Evolutionary conservation across 2,113 vertebrate genomes (phyloP).

Genomic region (Paramormyrops kingsleyae): DNA sequence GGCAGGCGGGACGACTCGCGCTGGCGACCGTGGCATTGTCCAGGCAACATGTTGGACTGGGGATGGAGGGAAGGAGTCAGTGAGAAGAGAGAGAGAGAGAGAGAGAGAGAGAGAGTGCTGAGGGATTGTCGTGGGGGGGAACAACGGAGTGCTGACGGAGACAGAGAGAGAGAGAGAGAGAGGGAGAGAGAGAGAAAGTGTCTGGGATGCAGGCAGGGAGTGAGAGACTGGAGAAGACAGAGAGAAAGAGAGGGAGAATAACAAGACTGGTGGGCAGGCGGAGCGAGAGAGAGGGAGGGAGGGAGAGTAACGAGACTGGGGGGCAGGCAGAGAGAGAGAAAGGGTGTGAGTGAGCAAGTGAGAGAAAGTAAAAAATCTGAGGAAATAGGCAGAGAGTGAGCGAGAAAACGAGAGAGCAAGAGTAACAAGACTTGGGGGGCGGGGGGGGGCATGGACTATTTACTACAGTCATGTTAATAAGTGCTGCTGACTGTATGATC

Average conservation of each 20-base stretch:
- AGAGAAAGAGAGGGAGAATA: background rate
- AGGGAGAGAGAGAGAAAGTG: slow-evolving; percentile 8
- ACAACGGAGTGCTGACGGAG: background rate
- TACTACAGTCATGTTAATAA: slow-evolving; percentile 11
- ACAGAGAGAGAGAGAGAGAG: slow-evolving; percentile 1
- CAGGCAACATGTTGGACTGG: slow-evolving; percentile 48
- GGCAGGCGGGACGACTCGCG: slow-evolving; percentile 33
- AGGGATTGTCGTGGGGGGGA: background rate
- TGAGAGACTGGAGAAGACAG: background rate
- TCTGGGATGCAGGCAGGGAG: background rate
- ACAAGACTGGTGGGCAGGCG: background rate
- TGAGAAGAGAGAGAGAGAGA: background rate
- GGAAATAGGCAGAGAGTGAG: background rate
- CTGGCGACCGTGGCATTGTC: slow-evolving; percentile 42
- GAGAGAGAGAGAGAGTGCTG: slow-evolving; percentile 8
- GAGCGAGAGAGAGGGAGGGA: background rate
- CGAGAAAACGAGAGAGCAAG: background rate
- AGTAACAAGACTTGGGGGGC: background rate
- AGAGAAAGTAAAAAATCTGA: background rate
- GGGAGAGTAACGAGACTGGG: background rate
- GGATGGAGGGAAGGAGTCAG: slow-evolving; percentile 7
- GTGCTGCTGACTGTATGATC: background rate
- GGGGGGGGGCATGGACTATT: background rate
- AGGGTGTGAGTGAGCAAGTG: background rate
- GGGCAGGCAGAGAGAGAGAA: background rate